Base-by-base conservation (phyloP, 2,113 vertebrate species). In the Ovibos moschatus region DNA sequence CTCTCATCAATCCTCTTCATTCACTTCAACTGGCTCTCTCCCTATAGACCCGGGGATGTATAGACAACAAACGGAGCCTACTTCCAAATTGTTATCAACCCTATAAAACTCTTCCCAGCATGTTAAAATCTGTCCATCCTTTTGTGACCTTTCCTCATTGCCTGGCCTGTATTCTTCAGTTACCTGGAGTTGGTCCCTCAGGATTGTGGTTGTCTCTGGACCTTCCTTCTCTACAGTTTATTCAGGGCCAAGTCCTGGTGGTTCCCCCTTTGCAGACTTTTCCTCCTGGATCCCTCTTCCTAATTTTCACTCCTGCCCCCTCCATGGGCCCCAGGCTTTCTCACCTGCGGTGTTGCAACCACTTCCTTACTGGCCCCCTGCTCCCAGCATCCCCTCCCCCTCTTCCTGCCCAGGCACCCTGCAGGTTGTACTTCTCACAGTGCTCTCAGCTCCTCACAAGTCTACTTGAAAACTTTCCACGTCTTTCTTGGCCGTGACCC, bases 401-500 rank as follows among this genome's bases (percentile, higher is more conserved):
- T 81, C 30, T 28, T 47, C 71, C 33, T 8, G 23, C 76, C n/a
- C 67, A 28, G 36, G 36, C 28, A 36, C 14, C 33, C 30, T 5
- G 11, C 36, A n/a, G 45, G 21, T 71, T 76, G 71, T 76, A 43
- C 71, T 76, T 43, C 43, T 43, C 71, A 84, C 0, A 45, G 33
- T 6, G 33, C 23, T 94, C 74, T 45, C 43, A 57, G 27, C 50
- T 90, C 13, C 36, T 94, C 19, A 5, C 15, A 13, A 74, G 90
- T 78, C 67, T 23, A 36, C 84, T 94, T 3, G 53, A 60, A 95
- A 95, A 97, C 89, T 97, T 95, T 47, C 91, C 93, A 95, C 3
- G 0, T 87, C 85, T 96, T 93, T 94, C 89, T 96, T 91, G 93
- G 96, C 94, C 71, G 86, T 91, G 55, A 96, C 89, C 76, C 91